Percentiles rank a stretch among this genome's conserved stretches.
Conservation (phyloP, 2,888 invertebrate genomes). For the Acanthopleura granulata region DNA sequence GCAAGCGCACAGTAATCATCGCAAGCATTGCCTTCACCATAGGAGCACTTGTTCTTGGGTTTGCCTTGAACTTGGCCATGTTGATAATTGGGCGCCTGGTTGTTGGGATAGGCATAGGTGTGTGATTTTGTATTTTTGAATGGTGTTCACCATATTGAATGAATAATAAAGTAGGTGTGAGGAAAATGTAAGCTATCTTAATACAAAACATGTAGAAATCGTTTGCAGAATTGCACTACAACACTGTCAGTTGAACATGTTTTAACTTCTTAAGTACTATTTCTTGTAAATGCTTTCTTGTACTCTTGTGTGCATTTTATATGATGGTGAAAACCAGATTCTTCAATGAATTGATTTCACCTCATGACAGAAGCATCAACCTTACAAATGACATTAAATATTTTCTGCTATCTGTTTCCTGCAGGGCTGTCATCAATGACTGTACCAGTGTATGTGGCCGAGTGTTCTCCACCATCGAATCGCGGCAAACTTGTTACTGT, state of each 20-base stretch:
- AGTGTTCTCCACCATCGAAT: slow-evolving; percentile 71
- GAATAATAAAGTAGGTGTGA: no score
- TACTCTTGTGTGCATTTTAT: no score
- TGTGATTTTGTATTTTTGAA: neutral
- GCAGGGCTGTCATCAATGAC: slow-evolving; percentile 73
- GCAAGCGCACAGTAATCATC: slow-evolving; percentile 71
- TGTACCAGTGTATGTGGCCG: slow-evolving; percentile 75
- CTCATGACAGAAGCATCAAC: no score
- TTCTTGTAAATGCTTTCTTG: no score
- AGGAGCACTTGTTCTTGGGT: slow-evolving; percentile 71
- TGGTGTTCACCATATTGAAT: no score
- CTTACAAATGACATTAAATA: neutral
- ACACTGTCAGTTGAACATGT: no score
- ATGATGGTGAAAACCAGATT: no score
- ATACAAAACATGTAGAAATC: no score
- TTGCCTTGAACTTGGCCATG: slow-evolving; percentile 63
- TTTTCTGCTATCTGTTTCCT: slow-evolving; percentile 19
- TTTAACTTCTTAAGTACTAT: no score
- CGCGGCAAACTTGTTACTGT: slow-evolving; percentile 73
- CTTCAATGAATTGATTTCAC: no score
- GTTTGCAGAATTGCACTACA: no score
- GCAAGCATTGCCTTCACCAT: slow-evolving; percentile 72
- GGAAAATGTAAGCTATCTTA: no score
- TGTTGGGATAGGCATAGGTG: slow-evolving; percentile 72
- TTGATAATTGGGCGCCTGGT: slow-evolving; percentile 70